These are phyloP conservation scores for Cryptus viduatorius DNA, from an alignment of 2,888 invertebrate genomes.

Conservation along the genomic window DNA sequence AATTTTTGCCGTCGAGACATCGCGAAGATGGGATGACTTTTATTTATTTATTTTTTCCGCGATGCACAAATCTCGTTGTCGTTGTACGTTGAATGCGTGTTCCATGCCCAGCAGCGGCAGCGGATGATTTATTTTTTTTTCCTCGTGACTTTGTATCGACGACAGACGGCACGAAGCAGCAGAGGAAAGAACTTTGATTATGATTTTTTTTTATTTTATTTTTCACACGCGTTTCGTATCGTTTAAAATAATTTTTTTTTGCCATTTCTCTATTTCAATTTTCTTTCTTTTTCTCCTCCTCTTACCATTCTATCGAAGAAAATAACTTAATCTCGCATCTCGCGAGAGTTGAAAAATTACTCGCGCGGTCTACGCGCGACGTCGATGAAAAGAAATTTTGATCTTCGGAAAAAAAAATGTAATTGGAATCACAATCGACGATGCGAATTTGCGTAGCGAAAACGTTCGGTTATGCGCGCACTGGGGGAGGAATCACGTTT, in stretches of 20 bases:
- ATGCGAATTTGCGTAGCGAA: constrained; percentile 43
- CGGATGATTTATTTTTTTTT: constrained; percentile 7
- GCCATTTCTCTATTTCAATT: background rate
- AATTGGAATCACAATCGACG: constrained; percentile 35
- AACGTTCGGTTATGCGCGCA: constrained; percentile 68
- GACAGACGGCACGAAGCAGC: constrained; percentile 15
- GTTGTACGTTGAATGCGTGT: constrained; percentile 46
- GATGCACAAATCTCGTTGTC: constrained; percentile 44
- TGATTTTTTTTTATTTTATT: constrained; percentile 31
- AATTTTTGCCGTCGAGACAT: constrained; percentile 25
- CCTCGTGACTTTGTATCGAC: constrained; percentile 13
- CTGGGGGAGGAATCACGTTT: constrained; percentile 70
- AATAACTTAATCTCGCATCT: constrained; percentile 12
- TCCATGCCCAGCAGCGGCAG: constrained; percentile 34
- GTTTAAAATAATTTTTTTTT: constrained; percentile 13
- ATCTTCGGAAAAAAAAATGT: background rate
- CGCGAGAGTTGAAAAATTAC: background rate
- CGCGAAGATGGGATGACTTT: background rate
- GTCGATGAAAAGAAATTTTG: constrained; percentile 27
- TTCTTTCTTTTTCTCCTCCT: constrained; percentile 2
- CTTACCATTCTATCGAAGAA: constrained; percentile 12
- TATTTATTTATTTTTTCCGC: constrained; percentile 25
- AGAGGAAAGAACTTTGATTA: constrained; percentile 21
- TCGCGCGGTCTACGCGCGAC: background rate
- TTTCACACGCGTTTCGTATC: background rate